These are phyloP conservation scores for Psittacula derbiana DNA, from an alignment of 2,797 vertebrate species.

Conservation along the genomic window DNA sequence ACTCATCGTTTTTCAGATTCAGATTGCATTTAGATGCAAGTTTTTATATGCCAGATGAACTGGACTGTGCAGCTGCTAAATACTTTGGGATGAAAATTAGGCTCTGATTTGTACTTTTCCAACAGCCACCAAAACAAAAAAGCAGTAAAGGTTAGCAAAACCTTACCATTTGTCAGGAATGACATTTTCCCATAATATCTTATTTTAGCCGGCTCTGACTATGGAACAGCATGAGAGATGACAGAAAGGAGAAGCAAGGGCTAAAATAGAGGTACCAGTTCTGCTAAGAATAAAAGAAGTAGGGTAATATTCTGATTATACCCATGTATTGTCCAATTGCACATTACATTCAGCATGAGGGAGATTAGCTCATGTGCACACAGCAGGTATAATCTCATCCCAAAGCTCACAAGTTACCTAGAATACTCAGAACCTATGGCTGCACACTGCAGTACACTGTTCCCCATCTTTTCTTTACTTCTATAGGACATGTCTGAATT, in stretches of 20 bases:
- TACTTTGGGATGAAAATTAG: neutral
- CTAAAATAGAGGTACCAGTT: neutral
- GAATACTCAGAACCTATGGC: accelerated
- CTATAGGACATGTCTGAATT: neutral
- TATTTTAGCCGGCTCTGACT: neutral
- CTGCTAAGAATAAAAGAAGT: neutral
- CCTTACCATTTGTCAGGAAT: neutral
- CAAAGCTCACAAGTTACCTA: neutral
- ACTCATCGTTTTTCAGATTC: neutral
- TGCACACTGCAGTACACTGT: neutral
- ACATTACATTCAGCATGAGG: neutral
- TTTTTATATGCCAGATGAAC: neutral
- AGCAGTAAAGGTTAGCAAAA: neutral
- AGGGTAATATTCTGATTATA: neutral
- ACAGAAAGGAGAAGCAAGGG: neutral
- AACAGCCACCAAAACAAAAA: neutral
- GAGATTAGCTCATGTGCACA: neutral
- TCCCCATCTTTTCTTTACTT: neutral
- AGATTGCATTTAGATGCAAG: neutral
- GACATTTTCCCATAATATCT: neutral
- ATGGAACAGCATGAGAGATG: neutral
- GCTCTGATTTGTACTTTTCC: neutral
- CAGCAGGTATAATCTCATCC: neutral
- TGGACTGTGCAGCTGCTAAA: neutral
- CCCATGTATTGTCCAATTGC: neutral